These are phyloP conservation scores for Pseudomyrmex pallidus DNA, from an alignment of 1,140 invertebrate genomes.

Conservation along the genomic window DNA sequence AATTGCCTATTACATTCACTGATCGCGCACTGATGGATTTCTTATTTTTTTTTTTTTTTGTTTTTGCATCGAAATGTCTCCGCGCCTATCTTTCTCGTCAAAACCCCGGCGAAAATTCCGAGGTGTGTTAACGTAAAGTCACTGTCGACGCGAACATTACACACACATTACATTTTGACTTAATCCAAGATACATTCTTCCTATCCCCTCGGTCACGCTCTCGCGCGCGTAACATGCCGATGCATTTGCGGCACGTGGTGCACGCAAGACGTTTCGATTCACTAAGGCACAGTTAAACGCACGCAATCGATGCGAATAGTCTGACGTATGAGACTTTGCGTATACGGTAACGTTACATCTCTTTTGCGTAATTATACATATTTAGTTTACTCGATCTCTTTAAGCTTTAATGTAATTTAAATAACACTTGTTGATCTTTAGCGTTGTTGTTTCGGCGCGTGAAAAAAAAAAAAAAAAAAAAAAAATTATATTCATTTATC, in stretches of 20 bases:
- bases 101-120: conserved; percentile 22
- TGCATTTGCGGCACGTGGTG: conserved; percentile 59
- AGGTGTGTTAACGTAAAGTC: conserved; percentile 3
- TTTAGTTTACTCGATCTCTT: not conserved
- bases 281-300: conserved; percentile 2
- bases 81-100: conserved; percentile 27
- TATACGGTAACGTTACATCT: no score
- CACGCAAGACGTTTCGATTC: conserved; percentile 61
- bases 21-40: not conserved
- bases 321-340: no score
- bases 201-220: conserved; percentile 65
- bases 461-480: no score
- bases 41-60: conserved; percentile 1
- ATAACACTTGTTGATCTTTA: not conserved
- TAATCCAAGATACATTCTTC: conserved; percentile 43
- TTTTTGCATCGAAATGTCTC: not conserved
- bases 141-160: conserved; percentile 30
- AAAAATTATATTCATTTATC: conserved; percentile 6
- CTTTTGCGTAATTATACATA: not conserved
- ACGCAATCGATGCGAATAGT: conserved; percentile 3
- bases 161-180: conserved; percentile 6
- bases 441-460: not conserved
- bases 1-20: not conserved
- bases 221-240: conserved; percentile 58
- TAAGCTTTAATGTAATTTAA: not conserved